Percentiles rank a stretch among this genome's conserved stretches.
Evolutionary conservation across 2,888 invertebrate genomes (phyloP).

Genomic region (Drosophila nr. perissopoda): DNA sequence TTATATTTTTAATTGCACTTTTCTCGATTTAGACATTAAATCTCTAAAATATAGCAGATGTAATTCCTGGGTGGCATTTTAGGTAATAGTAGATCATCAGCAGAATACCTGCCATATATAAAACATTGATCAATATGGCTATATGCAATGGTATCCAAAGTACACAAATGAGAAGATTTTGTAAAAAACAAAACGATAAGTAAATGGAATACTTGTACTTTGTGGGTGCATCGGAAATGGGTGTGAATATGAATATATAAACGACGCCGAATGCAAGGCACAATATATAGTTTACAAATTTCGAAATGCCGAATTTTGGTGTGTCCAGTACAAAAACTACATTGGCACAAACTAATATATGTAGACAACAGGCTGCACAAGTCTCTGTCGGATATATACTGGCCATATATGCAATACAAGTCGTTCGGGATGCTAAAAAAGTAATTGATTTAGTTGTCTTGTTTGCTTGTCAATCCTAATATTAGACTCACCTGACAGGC

Average conservation of each 20-base stretch:
- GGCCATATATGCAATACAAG: slow-evolving; percentile 60
- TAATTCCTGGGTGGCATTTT: slow-evolving; percentile 57
- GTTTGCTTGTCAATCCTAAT: neutral
- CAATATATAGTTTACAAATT: slow-evolving; percentile 49
- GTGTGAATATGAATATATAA: slow-evolving; percentile 64
- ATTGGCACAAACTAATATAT: slow-evolving; percentile 44
- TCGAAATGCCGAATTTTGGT: slow-evolving; percentile 45
- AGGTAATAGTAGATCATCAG: slow-evolving; percentile 57
- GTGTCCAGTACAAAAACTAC: slow-evolving; percentile 50
- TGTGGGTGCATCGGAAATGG: slow-evolving; percentile 63
- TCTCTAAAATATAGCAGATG: slow-evolving; percentile 33
- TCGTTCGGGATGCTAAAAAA: slow-evolving; percentile 55
- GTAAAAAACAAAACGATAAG: slow-evolving; percentile 47
- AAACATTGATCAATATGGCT: slow-evolving; percentile 29
- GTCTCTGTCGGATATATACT: slow-evolving; percentile 57
- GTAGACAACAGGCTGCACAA: slow-evolving; percentile 35
- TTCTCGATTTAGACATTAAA: neutral
- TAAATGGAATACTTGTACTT: slow-evolving; percentile 60
- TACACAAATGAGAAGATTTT: slow-evolving; percentile 38
- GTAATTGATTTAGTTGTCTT: neutral
- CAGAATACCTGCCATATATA: slow-evolving; percentile 51
- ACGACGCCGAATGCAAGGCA: slow-evolving; percentile 63
- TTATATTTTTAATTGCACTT: slow-evolving; percentile 6
- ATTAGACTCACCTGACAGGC: slow-evolving; percentile 47
- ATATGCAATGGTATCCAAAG: slow-evolving; percentile 44